Base-by-base conservation (phyloP, 2,113 vertebrate genomes). In the Chlorocebus sabaeus region DNA sequence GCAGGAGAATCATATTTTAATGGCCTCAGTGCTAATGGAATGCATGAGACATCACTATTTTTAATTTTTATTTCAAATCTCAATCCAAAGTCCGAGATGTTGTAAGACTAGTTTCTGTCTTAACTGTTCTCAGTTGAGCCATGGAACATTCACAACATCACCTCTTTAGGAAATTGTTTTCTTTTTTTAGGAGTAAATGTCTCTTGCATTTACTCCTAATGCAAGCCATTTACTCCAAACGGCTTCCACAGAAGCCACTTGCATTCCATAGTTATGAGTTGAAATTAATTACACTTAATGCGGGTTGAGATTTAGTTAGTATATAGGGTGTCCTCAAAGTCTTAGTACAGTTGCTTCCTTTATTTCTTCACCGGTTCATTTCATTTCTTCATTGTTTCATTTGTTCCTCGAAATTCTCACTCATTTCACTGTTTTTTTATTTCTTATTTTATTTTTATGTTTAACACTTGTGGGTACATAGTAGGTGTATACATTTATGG, bases 31-130 rank as follows among this genome's bases (percentile, higher is more conserved):
- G 18, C 32, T 52, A 79, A 50, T 8, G n/a, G 89, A 96, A 90
- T 88, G 81, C 30, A n/a, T 35, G 61, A 92, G 64, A 92, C 11
- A 61, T 84, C 93, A 94, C 89, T 68, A 90, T 40, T 95, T 89
- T 89, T n/a, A 40, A 55, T 40, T 95, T 87, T 87, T 73, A 45
- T 82, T 93, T 90, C 43, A 87, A 90, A 55, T 72, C 59, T 92
- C n/a, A 0, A 40, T 82, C 52, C 35, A 35, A 61, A 82, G 67
- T 76, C 88, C 9, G 45, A 90, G 89, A 50, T 27, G 55, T 88
- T 20, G 57, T 27, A 55, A 95, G 59, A 75, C 5, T 13, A 20
- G 18, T 76, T 93, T 61, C 70, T 87, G 43, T 57, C 38, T 91
- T 75, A 50, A 68, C n/a, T 32, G 35, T 20, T 95, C 92, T 97